Percentiles rank a stretch among this genome's conserved stretches.
Conservation (phyloP, 2,888 invertebrate species). For the Archaeoteleia sp. region DNA sequence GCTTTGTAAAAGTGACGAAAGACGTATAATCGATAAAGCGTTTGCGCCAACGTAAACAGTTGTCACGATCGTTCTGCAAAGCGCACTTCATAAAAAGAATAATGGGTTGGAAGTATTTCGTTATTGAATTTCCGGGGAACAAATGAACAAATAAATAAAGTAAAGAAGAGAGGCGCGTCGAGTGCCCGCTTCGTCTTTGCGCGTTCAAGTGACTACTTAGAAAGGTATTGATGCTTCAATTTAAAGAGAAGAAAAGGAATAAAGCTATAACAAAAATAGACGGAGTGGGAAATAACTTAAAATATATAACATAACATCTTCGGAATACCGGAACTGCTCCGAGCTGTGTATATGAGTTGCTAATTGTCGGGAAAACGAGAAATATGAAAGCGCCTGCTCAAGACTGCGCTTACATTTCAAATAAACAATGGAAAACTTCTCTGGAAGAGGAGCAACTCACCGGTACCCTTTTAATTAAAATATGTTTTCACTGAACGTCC, state of each 20-base stretch:
- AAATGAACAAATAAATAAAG: slow-evolving; percentile 38
- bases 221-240: slow-evolving; percentile 35
- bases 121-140: slow-evolving; percentile 46
- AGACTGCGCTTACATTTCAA: background rate
- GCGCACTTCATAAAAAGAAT: slow-evolving; percentile 38
- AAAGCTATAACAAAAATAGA: slow-evolving; percentile 26
- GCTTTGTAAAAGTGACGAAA: background rate
- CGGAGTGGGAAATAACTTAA: slow-evolving; percentile 1
- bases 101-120: slow-evolving; percentile 40
- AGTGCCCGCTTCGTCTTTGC: slow-evolving; percentile 27
- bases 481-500: slow-evolving; percentile 2
- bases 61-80: slow-evolving; percentile 33
- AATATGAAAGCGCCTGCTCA: background rate
- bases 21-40: slow-evolving; percentile 26
- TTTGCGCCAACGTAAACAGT: slow-evolving; percentile 17
- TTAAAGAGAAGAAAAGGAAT: slow-evolving; percentile 23
- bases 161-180: slow-evolving; percentile 18
- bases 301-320: slow-evolving; percentile 31
- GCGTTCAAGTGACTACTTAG: slow-evolving; percentile 42
- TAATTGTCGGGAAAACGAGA: slow-evolving; percentile 18
- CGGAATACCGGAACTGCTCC: slow-evolving; percentile 27
- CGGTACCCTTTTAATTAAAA: background rate
- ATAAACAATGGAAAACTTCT: slow-evolving; percentile 2
- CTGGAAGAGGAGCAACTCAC: slow-evolving; percentile 1
- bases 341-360: background rate